These are phyloP conservation scores for Drosophila merina DNA, from an alignment of 2,888 invertebrate species.

Conservation along the genomic window DNA sequence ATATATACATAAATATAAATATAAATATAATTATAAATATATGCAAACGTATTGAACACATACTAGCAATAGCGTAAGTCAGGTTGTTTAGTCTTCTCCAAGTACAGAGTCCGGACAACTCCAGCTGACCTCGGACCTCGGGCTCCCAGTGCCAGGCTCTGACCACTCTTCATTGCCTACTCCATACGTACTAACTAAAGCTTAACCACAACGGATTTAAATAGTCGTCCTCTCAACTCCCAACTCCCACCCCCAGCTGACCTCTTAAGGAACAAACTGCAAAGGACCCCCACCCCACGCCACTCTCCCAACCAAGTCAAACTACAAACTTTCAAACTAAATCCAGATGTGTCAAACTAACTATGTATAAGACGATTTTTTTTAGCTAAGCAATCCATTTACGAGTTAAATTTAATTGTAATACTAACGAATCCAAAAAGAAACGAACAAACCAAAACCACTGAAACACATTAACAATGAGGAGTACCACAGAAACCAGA, in stretches of 20 bases:
- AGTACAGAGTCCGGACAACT: background rate
- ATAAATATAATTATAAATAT: constrained; percentile 33
- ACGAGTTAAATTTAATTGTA: constrained; percentile 70
- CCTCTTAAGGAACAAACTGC: background rate
- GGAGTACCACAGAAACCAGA: background rate
- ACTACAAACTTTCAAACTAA: constrained; percentile 54
- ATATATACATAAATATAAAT: constrained; percentile 23
- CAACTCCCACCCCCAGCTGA: background rate
- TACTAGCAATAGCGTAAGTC: constrained; percentile 38
- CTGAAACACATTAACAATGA: constrained; percentile 52
- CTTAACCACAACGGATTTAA: constrained; percentile 28
- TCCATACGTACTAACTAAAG: constrained; percentile 25
- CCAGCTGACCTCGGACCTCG: background rate
- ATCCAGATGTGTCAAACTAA: constrained; percentile 73
- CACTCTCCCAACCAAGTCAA: constrained; percentile 21
- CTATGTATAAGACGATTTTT: constrained; percentile 68
- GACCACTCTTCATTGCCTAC: constrained; percentile 34
- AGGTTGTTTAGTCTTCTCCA: constrained; percentile 46
- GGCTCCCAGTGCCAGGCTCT: constrained; percentile 6
- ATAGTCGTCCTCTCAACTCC: constrained; percentile 2
- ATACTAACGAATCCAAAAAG: constrained; percentile 46
- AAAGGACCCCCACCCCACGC: background rate
- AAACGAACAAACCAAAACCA: constrained; percentile 29
- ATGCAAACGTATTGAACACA: constrained; percentile 23
- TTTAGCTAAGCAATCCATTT: constrained; percentile 76